Percentiles rank a stretch among this genome's conserved stretches.
Evolutionary conservation across 2,797 vertebrate species (phyloP).

Genomic region (Synanceia verrucosa): DNA sequence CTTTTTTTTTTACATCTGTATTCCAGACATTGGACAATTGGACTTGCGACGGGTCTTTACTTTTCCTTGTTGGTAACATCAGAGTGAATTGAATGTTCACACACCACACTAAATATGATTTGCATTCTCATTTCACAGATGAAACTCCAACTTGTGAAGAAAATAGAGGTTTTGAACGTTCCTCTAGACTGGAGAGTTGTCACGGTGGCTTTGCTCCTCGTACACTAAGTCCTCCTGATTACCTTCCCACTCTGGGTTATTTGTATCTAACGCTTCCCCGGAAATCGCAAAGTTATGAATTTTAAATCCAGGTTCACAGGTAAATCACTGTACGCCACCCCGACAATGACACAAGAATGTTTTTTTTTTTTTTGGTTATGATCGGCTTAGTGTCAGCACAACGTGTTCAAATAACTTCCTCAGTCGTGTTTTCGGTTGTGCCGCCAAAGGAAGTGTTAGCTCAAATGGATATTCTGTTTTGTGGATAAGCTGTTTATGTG

Average conservation of each 20-base stretch:
- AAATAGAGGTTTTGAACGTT: constrained; percentile 66
- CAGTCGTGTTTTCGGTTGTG: background rate
- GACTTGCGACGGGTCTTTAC: constrained; percentile 53
- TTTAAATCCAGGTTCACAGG: constrained; percentile 30
- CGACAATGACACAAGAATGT: background rate
- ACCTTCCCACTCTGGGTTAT: constrained; percentile 32
- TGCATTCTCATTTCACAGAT: constrained; percentile 82
- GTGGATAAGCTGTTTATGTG: too few species aligned
- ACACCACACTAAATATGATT: constrained; percentile 71
- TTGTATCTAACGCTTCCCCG: constrained; percentile 30
- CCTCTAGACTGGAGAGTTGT: constrained; percentile 52
- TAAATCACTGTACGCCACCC: constrained; percentile 12
- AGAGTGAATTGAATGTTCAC: constrained; percentile 75
- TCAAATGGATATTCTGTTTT: too few species aligned
- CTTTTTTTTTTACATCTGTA: constrained; percentile 43
- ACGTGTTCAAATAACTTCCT: constrained; percentile 14
- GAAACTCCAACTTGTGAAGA: constrained; percentile 68
- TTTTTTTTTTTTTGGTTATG: background rate
- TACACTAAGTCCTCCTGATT: constrained; percentile 61
- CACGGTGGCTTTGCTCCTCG: constrained; percentile 62
- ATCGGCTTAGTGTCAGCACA: constrained; percentile 13
- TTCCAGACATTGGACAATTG: constrained; percentile 46
- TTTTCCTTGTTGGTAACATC: constrained; percentile 69
- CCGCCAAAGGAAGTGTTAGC: too few species aligned
- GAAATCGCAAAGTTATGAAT: constrained; percentile 32